Evolutionary conservation across 1,140 invertebrate genomes (phyloP), one percentile per base, ranked within the genome.

Genomic region (Drosophila tropicalis): DNA sequence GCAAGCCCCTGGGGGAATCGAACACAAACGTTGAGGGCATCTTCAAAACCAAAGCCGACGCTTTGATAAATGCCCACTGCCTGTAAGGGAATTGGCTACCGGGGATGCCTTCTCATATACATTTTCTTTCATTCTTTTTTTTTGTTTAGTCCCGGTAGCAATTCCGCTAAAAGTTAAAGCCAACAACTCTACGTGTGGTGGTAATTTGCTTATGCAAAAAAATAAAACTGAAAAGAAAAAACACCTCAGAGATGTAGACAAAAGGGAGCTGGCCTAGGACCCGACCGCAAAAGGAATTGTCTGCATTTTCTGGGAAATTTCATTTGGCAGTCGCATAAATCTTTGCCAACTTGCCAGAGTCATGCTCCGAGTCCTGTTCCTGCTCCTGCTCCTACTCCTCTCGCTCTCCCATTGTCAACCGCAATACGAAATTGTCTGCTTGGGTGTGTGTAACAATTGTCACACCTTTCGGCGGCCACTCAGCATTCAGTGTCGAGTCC

Each of bases 391-490:
- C 36, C 19, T 44, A 1, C 56, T 56, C 29, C 29, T 29, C 29
- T 29, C 29, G 6, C 5, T 29, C 29, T 29, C 29, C 5, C 29
- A 29, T 1, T 32, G 51, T 32, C 19, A 57, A 55, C 39, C 39
- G 1, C 34, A 62, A 7, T 47, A 34, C 39, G 0, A 29, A 62
- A 7, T 47, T 40, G 40, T 68, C 32, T 67, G 65, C 61, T 56
- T 66, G 44, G 57, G 47, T 72, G 60, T 29, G 65, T 65, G 73
- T 69, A 89, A 81, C 85, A 89, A 89, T 89, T 89, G 84, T 89
- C 84, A 90, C 84, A 89, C 84, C 84, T 89, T 89, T 90, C 85
- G 85, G 77, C 85, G 84, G 61, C 85, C 80, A 89, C 84, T 89
- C 84, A 90, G 81, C 84, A 90, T 58, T 41, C 55, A 41, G 47